Conservation (phyloP, 2,113 vertebrate species). For the Heterochromis multidens region DNA sequence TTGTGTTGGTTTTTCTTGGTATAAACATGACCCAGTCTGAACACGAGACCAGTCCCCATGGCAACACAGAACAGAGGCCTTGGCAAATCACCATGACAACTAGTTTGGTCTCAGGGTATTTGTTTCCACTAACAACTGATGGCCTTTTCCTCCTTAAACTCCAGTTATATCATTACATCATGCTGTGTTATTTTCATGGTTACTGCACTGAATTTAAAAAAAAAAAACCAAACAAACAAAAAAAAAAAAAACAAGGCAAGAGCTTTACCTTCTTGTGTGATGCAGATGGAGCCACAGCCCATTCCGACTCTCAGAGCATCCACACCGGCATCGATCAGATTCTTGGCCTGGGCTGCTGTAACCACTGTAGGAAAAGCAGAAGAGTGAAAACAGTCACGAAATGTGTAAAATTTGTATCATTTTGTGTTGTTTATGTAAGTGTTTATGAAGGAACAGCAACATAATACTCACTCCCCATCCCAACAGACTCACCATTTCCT, state of each 20-base stretch:
- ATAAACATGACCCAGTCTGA: slow-evolving; percentile 17
- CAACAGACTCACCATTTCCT: slow-evolving; percentile 83
- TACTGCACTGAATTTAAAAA: background rate
- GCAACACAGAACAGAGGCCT: slow-evolving; percentile 47
- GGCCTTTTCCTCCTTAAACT: background rate
- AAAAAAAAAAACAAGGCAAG: background rate
- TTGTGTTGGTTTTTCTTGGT: fast-evolving
- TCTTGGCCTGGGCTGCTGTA: slow-evolving; percentile 92
- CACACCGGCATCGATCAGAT: slow-evolving; percentile 89
- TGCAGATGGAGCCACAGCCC: slow-evolving; percentile 95
- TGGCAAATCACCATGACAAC: slow-evolving; percentile 62
- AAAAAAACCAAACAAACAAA: too few species aligned
- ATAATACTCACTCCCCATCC: background rate
- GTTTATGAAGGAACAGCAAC: background rate
- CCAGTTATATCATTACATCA: background rate
- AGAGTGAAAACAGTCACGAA: background rate
- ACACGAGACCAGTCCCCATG: slow-evolving; percentile 38
- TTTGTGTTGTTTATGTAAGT: background rate
- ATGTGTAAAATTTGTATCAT: background rate
- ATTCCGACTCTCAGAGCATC: slow-evolving; percentile 90
- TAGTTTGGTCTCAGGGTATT: slow-evolving; percentile 18
- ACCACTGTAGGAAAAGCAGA: slow-evolving; percentile 75
- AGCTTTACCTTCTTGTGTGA: slow-evolving; percentile 88
- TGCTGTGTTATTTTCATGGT: background rate
- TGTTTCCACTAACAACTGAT: slow-evolving; percentile 1